Evolutionary conservation across 2,888 invertebrate genomes (phyloP), one percentile per base, ranked within the genome.

Genomic region (Anthophora plumipes): DNA sequence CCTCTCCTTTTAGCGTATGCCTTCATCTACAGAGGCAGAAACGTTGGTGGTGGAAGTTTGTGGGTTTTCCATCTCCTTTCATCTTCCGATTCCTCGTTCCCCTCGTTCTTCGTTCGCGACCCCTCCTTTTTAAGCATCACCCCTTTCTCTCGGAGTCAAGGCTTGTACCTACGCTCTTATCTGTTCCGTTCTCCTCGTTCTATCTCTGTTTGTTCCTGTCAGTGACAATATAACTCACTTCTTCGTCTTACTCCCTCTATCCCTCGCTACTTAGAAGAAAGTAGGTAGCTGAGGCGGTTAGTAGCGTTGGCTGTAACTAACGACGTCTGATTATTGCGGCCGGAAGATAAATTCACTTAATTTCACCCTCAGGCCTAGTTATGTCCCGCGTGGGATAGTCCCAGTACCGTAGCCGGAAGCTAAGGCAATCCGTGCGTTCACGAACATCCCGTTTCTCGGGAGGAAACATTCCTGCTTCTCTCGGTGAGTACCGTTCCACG

Each of bases 321-420:
- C 90, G 83, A 85, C 71, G 85, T 74, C 88, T 88, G 89, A 91
- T 91, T 90, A 90, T 89, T 89, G 89, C 89, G 88, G 83, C 76
- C 69, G 52, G 78, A 74, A 80, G 90, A 90, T 90, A 88, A 89
- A 91, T 90, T 90, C 84, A 81, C 85, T 89, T 88, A 88, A 89
- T 87, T 88, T 84, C 84, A 84, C 77, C 80, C 70, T 22, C 69
- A 78, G 81, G 85, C 80, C 78, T 82, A 80, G 71, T 71, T 59
- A 57, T 52, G 75, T 77, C 69, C 59, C 74, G 69, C 46, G 59
- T 50, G 68, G n/a, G 76, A 37, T 59, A 25, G 43, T 54, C 54
- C 50, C 6, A 20, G 20, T 37, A 31, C 54, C 52, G 31, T 14
- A 41, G 59, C 25, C 67, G 48, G 50, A 63, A 74, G 74, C 41